phyloP scores from a whole-genome alignment of 2,113 vertebrate species.

The Microcebus ravelobensis region DNA sequence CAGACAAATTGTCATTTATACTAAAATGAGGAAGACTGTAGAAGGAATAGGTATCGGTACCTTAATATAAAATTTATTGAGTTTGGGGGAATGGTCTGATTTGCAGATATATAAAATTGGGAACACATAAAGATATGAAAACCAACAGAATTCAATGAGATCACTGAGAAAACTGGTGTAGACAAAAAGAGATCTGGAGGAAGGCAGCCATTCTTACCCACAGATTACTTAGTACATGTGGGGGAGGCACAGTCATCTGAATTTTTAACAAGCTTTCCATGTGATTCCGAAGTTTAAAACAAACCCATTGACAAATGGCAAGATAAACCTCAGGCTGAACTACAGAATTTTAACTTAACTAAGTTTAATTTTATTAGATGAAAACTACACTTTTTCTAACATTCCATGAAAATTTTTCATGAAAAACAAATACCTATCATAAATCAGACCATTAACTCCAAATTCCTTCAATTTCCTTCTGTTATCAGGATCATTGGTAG shows the following conservation, averaged over 20 bases:
- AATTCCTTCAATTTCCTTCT: conserved; percentile 91
- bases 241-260: background rate
- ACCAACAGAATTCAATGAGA: background rate
- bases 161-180: background rate
- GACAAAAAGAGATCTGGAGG: background rate
- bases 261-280: background rate
- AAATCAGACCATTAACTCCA: conserved; percentile 95
- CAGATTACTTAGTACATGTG: background rate
- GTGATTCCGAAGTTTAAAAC: background rate
- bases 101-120: background rate
- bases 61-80: background rate
- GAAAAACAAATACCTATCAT: conserved; percentile 91
- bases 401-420: conserved; percentile 40
- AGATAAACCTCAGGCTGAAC: conserved; percentile 49
- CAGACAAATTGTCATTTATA: background rate
- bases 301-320: conserved; percentile 13
- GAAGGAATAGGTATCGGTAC: background rate
- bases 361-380: conserved; percentile 56
- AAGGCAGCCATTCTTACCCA: background rate
- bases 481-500: conserved; percentile 96
- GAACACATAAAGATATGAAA: background rate
- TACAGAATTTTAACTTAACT: conserved; percentile 34
- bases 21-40: background rate
- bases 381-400: conserved; percentile 50
- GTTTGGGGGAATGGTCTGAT: background rate